Base-by-base conservation (phyloP, 2,888 invertebrate species). In the Leucophenga montana region DNA sequence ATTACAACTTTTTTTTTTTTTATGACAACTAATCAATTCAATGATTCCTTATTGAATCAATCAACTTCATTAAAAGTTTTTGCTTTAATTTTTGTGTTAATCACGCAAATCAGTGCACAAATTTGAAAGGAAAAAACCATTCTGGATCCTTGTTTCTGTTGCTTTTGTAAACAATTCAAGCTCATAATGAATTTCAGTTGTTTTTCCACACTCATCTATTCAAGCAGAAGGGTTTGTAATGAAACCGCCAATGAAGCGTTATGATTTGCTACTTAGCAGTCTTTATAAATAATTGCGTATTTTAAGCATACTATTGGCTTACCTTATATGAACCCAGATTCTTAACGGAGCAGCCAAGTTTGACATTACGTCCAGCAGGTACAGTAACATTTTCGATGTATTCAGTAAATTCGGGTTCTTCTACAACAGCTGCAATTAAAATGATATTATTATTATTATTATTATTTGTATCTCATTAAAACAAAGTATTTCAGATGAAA, bases 281-380 rank as follows among this genome's bases (percentile, higher is more conserved):
- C 14, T 46, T 46, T 59, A 50, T 11, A 5, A n/a, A 50, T 50
- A 6, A 13, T n/a, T 18, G 48, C n/a, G n/a, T 22, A 1, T 5
- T 31, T 44, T 44, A 46, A 1, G 3, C 3, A 44, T 20, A 44
- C 20, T 50, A 8, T n/a, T 44, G 77, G 86, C 91, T 90, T 91
- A 96, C 97, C 94, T 96, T 97, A 88, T 95, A 96, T 56, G 94
- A 93, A 80, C 96, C 96, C 73, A 97, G 92, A 89, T 97, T 95
- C 89, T 95, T 96, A 81, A 97, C 97, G 48, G 95, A 95, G 89
- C 97, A 97, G 68, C 95, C 94, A 82, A 97, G 92, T 85, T 94
- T 95, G 83, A 96, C 95, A 88, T 93, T 95, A 79, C 96, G 92
- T 76, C 97, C 97, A 73, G 96, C 95, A 84, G 89, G 89, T 85